These are phyloP conservation scores for Falcaria lacertinaria DNA, from an alignment of 2,888 invertebrate genomes.

Conservation along the genomic window DNA sequence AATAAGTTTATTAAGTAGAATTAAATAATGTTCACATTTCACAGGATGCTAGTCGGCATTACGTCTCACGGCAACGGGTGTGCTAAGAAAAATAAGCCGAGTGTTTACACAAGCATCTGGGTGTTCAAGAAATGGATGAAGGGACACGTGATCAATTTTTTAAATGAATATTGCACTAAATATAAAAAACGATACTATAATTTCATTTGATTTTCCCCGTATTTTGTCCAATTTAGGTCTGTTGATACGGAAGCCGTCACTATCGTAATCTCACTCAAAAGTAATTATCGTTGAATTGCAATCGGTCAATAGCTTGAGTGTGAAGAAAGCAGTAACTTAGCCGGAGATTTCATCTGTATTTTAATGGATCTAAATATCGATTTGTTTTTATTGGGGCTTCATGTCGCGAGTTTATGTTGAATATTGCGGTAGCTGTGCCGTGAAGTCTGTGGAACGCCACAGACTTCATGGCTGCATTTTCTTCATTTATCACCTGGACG, in stretches of 20 bases:
- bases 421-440: no score
- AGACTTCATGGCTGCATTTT: no score
- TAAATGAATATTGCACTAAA: slow-evolving; percentile 21
- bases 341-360: no score
- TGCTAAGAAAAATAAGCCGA: slow-evolving; percentile 48
- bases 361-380: not conserved
- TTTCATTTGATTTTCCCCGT: not conserved
- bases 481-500: not conserved
- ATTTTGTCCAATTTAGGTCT: not conserved
- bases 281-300: no score
- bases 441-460: no score
- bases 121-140: slow-evolving; percentile 52
- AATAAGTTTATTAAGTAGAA: no score
- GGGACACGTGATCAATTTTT: slow-evolving; percentile 23
- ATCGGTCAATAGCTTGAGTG: no score
- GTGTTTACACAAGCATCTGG: slow-evolving; percentile 54
- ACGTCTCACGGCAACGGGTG: slow-evolving; percentile 66
- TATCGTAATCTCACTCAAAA: no score
- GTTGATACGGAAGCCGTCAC: no score
- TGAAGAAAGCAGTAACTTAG: no score
- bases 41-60: slow-evolving; percentile 55
- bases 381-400: no score
- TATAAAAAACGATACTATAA: not conserved
- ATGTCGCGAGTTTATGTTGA: no score
- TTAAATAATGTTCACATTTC: slow-evolving; percentile 11